Evolutionary conservation across 2,797 vertebrate species (phyloP).

Genomic region (Mormyrops boulengeri): DNA sequence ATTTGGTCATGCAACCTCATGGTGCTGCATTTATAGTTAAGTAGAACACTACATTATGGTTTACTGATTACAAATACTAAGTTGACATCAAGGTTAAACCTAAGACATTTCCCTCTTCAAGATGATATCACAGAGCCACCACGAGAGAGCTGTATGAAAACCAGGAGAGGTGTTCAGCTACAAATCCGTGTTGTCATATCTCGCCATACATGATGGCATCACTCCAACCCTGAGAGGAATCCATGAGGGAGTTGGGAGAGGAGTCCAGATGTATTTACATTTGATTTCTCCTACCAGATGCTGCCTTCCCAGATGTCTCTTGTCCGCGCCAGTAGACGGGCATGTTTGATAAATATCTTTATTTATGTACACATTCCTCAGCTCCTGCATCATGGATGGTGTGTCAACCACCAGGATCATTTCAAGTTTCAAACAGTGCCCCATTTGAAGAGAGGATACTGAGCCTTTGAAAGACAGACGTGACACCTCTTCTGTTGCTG

Average conservation of each 20-base stretch:
- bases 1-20: neutral
- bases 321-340: neutral
- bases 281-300: neutral
- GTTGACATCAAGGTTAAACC: neutral
- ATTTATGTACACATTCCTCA: neutral
- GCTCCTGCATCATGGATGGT: neutral
- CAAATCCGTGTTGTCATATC: neutral
- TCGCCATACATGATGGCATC: neutral
- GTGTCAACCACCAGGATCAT: neutral
- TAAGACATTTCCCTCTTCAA: neutral
- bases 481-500: neutral
- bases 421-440: neutral
- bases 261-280: neutral
- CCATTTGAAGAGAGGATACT: neutral
- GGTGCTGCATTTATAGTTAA: neutral
- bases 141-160: neutral
- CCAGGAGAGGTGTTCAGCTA: neutral
- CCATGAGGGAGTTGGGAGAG: neutral
- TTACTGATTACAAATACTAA: neutral
- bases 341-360: constrained; percentile 11
- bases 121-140: neutral
- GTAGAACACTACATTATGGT: neutral
- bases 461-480: neutral
- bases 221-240: neutral
- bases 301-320: neutral